Conservation (phyloP, 2,113 vertebrate genomes). For the Oryctolagus cuniculus region mOryCun1.1 NC_091440.1:7800001-7800500, state of each 20-base stretch:
- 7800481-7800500: no score
- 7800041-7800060: fast-evolving
- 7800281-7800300: not conserved
- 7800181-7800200: not conserved
- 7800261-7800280: fast-evolving
- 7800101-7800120: not conserved
- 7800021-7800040: not conserved
- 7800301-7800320: not conserved
- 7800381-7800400: no score
- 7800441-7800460: no score
- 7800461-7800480: no score
- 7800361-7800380: not conserved
- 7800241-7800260: fast-evolving
- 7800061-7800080: not conserved
- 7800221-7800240: not conserved
- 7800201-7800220: not conserved
- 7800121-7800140: no score
- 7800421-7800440: no score
- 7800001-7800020: not conserved
- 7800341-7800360: not conserved
- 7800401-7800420: no score
- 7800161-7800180: not conserved
- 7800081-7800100: not conserved
- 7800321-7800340: not conserved
- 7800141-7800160: not conserved